Conservation (phyloP, 53 echinoderm and acorn worm genomes). For the Apostichopus leukothele region DNA sequence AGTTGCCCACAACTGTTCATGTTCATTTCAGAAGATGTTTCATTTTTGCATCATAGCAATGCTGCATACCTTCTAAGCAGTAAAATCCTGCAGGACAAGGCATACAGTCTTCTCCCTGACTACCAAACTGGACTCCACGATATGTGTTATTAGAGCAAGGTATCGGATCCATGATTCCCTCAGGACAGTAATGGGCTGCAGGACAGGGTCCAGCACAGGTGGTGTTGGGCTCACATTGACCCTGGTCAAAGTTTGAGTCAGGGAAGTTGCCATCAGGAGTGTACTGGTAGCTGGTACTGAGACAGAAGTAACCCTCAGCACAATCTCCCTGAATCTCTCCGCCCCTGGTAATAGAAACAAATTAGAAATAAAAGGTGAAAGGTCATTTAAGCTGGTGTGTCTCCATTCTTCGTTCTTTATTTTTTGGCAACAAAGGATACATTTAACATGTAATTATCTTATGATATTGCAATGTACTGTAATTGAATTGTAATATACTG, state of each 20-base stretch:
- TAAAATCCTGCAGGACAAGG: slow-evolving; percentile 81
- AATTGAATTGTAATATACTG: too few species aligned
- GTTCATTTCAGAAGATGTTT: background rate
- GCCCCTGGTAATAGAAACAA: slow-evolving; percentile 57
- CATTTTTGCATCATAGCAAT: slow-evolving; percentile 1
- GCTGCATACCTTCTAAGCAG: slow-evolving; percentile 79
- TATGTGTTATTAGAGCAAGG: slow-evolving; percentile 84
- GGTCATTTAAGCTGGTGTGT: background rate
- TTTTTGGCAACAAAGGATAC: too few species aligned
- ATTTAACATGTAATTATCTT: too few species aligned
- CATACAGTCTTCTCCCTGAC: slow-evolving; percentile 77
- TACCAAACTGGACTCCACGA: slow-evolving; percentile 75
- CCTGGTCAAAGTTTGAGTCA: slow-evolving; percentile 73
- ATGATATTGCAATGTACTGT: too few species aligned
- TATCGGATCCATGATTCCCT: slow-evolving; percentile 77
- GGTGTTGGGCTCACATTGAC: slow-evolving; percentile 85
- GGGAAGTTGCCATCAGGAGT: slow-evolving; percentile 80
- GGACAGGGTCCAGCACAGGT: slow-evolving; percentile 94
- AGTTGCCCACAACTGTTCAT: background rate
- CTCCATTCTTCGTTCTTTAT: too few species aligned
- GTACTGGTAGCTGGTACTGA: slow-evolving; percentile 76
- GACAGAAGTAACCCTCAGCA: slow-evolving; percentile 94
- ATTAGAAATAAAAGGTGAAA: background rate
- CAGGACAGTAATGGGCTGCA: slow-evolving; percentile 89
- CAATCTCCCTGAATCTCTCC: slow-evolving; percentile 86